Conservation (phyloP, 2,888 invertebrate species). For the Dusona sp. region DNA sequence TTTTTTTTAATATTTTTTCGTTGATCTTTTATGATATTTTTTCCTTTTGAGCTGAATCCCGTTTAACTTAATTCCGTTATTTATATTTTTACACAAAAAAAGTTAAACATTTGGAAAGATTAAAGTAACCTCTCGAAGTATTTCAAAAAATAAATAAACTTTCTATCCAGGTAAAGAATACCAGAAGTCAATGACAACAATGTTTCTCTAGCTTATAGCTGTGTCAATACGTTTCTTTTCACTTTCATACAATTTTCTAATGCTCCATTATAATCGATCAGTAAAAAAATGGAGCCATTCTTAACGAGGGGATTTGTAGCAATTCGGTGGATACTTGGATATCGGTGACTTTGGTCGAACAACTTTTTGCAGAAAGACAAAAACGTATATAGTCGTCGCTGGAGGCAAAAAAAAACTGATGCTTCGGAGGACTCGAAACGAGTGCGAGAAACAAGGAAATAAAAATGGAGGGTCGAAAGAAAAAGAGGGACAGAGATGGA, state of each 20-base stretch:
- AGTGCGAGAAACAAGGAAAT: conserved; percentile 62
- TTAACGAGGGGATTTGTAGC: conserved; percentile 8
- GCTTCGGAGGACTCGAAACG: conserved; percentile 10
- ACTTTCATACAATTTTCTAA: not conserved
- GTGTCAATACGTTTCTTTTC: not conserved
- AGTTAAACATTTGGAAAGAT: not conserved
- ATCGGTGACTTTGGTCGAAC: not conserved
- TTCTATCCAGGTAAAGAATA: not conserved
- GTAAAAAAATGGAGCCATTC: not conserved
- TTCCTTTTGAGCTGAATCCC: not conserved
- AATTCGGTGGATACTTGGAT: not conserved
- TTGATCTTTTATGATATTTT: not conserved
- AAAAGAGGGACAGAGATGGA: conserved; percentile 29
- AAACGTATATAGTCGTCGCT: not conserved
- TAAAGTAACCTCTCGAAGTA: not conserved
- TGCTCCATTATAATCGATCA: not conserved
- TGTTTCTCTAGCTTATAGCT: not conserved
- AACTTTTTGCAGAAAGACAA: not conserved
- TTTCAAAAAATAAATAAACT: not conserved
- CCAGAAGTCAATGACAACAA: not conserved
- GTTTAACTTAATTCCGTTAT: not conserved
- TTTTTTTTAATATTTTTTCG: not conserved
- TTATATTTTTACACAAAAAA: not conserved
- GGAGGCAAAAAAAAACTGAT: conserved; percentile 16
- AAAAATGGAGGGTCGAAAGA: conserved; percentile 41